Evolutionary conservation across 2,888 invertebrate genomes (phyloP).

Genomic region (Ctena decussata): DNA sequence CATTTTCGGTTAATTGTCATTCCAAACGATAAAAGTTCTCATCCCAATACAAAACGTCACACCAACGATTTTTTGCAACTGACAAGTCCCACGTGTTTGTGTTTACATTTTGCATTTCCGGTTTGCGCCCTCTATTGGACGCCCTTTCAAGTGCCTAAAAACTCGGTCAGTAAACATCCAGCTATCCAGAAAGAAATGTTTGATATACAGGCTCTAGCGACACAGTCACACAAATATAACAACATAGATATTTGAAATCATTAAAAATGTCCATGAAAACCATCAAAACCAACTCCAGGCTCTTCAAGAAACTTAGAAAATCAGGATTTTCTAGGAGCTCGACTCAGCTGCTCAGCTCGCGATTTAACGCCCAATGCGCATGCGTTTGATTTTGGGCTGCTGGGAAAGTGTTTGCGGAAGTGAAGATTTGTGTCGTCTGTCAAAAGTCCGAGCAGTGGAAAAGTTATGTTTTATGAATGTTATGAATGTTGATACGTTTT

Average conservation of each 20-base stretch:
- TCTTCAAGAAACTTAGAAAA: neutral
- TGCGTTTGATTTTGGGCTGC: constrained; percentile 40
- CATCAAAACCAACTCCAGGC: neutral
- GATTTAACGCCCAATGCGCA: constrained; percentile 31
- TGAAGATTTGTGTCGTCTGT: constrained; percentile 66
- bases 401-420: constrained; percentile 63
- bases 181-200: neutral
- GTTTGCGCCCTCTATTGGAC: constrained; percentile 44
- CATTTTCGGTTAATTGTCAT: constrained; percentile 65
- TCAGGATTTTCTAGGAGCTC: neutral
- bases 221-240: neutral
- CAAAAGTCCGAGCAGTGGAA: too few species aligned
- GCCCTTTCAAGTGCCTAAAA: neutral
- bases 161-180: constrained; percentile 28
- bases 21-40: neutral
- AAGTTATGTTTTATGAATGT: too few species aligned
- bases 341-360: neutral
- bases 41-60: neutral
- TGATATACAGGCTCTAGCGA: neutral
- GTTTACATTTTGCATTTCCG: constrained; percentile 65
- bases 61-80: constrained; percentile 20
- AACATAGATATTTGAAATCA: neutral
- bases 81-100: constrained; percentile 41
- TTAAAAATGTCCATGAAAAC: neutral
- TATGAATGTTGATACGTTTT: too few species aligned